Percentiles rank a stretch among this genome's conserved stretches.
These are phyloP conservation scores for Muricea muricata DNA, from an alignment of 92 coral and sea anemone genomes.

Conservation along the genomic window DNA sequence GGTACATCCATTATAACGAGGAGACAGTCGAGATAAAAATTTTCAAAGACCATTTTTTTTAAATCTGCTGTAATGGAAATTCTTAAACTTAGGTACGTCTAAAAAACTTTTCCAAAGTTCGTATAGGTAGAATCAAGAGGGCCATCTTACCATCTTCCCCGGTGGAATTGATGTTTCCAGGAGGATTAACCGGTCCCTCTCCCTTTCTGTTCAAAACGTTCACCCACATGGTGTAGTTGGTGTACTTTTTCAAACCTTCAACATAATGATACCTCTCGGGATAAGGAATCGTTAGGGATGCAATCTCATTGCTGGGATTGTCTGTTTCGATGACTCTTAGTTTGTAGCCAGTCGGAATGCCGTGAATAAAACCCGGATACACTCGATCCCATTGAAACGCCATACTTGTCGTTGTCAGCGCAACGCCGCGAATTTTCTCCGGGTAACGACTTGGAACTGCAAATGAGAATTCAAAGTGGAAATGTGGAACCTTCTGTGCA, in stretches of 20 bases:
- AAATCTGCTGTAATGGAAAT: too few species aligned
- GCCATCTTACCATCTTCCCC: slow-evolving; percentile 45
- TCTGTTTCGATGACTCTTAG: slow-evolving; percentile 9
- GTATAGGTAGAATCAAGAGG: too few species aligned
- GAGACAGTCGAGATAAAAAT: too few species aligned
- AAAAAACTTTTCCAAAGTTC: too few species aligned
- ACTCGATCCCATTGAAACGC: slow-evolving; percentile 36
- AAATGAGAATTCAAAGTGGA: too few species aligned
- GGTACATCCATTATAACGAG: too few species aligned
- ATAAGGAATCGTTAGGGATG: neutral
- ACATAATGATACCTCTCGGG: slow-evolving; percentile 12
- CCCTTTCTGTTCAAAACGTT: slow-evolving; percentile 19
- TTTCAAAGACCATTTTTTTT: too few species aligned
- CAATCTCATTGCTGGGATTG: neutral
- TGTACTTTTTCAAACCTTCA: slow-evolving; percentile 26
- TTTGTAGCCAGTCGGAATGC: slow-evolving; percentile 17
- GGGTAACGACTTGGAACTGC: slow-evolving; percentile 39
- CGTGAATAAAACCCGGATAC: slow-evolving; percentile 16
- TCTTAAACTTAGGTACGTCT: too few species aligned
- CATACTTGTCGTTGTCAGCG: slow-evolving; percentile 17
- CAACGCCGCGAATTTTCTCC: slow-evolving; percentile 27
- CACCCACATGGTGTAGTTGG: slow-evolving; percentile 39
- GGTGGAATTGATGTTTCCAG: slow-evolving; percentile 22
- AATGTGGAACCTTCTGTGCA: too few species aligned
- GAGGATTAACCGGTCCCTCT: neutral